phyloP scores from a whole-genome alignment of 2,888 invertebrate genomes.

The Anthrax anthrax region DNA sequence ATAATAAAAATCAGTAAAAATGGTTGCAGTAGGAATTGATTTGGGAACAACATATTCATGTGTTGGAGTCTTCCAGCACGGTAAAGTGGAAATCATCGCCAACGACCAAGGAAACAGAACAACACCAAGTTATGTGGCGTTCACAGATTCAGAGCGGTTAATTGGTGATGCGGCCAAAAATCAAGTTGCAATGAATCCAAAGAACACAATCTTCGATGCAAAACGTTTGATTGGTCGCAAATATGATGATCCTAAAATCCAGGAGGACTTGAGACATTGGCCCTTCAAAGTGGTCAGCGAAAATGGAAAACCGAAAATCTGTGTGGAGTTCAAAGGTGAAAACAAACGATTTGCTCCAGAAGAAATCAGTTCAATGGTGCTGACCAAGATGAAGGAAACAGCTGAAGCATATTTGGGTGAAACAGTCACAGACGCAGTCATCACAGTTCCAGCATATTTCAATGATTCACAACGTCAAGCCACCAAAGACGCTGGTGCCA shows the following conservation, averaged over 20 bases:
- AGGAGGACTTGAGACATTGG: constrained; percentile 88
- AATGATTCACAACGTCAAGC: constrained; percentile 82
- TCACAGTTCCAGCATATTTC: constrained; percentile 85
- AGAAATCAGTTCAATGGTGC: constrained; percentile 84
- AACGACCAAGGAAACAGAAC: constrained; percentile 72
- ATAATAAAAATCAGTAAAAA: constrained; percentile 27
- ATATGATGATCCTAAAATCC: constrained; percentile 78
- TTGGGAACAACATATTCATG: constrained; percentile 78
- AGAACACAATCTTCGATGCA: constrained; percentile 84
- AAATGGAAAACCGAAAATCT: constrained; percentile 65
- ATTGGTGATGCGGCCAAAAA: constrained; percentile 75
- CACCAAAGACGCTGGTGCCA: constrained; percentile 87
- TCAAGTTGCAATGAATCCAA: constrained; percentile 77
- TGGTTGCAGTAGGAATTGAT: constrained; percentile 66
- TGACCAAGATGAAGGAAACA: constrained; percentile 86
- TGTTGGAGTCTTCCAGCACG: constrained; percentile 67
- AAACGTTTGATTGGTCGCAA: constrained; percentile 87
- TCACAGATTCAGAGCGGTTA: constrained; percentile 70
- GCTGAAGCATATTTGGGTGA: constrained; percentile 80
- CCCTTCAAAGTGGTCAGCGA: constrained; percentile 78
- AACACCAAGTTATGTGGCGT: constrained; percentile 66
- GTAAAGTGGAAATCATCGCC: constrained; percentile 70
- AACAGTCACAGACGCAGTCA: constrained; percentile 70
- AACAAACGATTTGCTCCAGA: constrained; percentile 78
- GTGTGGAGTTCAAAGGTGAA: constrained; percentile 79